Conservation (phyloP, 2,797 vertebrate species). For the Rhinogobio ventralis region DNA sequence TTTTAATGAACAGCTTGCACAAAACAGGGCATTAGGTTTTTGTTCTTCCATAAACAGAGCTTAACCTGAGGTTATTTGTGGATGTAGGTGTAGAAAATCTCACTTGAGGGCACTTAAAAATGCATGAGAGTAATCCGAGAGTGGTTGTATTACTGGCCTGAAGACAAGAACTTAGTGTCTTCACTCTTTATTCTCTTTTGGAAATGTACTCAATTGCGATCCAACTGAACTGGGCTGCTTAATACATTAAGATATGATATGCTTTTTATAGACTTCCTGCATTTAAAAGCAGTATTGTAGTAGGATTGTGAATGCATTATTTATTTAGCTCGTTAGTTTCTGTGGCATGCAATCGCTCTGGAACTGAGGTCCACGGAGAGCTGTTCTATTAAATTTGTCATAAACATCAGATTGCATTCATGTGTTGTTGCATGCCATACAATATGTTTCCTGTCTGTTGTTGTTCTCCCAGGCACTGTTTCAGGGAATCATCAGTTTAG, state of each 20-base stretch:
- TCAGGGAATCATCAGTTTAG: constrained; percentile 45
- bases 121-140: constrained; percentile 7
- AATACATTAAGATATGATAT: constrained; percentile 29
- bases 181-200: not conserved
- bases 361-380: constrained; percentile 31
- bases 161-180: not conserved
- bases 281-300: constrained; percentile 31
- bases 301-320: constrained; percentile 27
- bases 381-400: constrained; percentile 53
- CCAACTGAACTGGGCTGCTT: constrained; percentile 28
- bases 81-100: constrained; percentile 23
- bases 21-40: constrained; percentile 15
- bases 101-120: not conserved
- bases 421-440: constrained; percentile 14
- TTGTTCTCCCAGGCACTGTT: constrained; percentile 33
- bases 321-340: constrained; percentile 31
- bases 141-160: not conserved
- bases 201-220: not conserved
- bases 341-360: constrained; percentile 26
- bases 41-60: not conserved
- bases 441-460: constrained; percentile 42
- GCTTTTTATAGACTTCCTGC: constrained; percentile 33
- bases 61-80: constrained; percentile 12
- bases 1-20: constrained; percentile 15
- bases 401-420: constrained; percentile 40